Base-by-base conservation (phyloP, 2,888 invertebrate species). In the Conomelus anceps region DNA sequence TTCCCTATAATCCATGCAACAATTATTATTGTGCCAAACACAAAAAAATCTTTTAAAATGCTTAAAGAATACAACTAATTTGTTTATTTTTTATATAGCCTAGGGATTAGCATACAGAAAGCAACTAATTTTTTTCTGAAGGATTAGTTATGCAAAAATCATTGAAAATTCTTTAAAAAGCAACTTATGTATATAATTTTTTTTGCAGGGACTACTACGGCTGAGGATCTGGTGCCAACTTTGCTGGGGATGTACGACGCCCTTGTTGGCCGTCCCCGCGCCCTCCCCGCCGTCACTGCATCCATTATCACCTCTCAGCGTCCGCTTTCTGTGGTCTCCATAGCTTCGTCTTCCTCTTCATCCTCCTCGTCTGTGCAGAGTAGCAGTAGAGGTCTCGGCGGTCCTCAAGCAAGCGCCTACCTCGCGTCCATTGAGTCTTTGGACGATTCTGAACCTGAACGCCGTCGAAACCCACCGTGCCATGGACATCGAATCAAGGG, bases 201-300 rank as follows among this genome's bases (percentile, higher is more conserved):
- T 92, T 92, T 95, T 95, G 86, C 96, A 98, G 98, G 98, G 93
- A 96, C 97, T 92, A 96, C 97, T 92, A 96, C 96, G 87, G 91
- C 91, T 22, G 93, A 93, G 92, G 98, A 98, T 93, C 94, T 98
- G 93, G 96, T 97, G 93, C 97, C 98, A 90, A 96, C 97, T 91
- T 95, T 98, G 91, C 95, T 98, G 94, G 97, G 97, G 91, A 96
- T 97, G 94, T 98, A 97, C 93, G 98, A 98, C 94, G 96, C 96
- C 91, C 94, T 98, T 91, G 94, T 94, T 85, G 93, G 93, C 86
- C 93, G 93, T 63, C 88, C 90, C 85, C 90, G 90, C 86, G 89
- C 89, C 24, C 86, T 23, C 84, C 88, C 90, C 20, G 90, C 90
- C 24, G 89, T 90, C 24, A 89, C 89, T 20, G 87, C 89, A 22